A percentile compares a stretch with the other conserved stretches of the same genome.
phyloP scores from a whole-genome alignment of 2,113 vertebrate genomes.

The Gracilinanus agilis region DNA sequence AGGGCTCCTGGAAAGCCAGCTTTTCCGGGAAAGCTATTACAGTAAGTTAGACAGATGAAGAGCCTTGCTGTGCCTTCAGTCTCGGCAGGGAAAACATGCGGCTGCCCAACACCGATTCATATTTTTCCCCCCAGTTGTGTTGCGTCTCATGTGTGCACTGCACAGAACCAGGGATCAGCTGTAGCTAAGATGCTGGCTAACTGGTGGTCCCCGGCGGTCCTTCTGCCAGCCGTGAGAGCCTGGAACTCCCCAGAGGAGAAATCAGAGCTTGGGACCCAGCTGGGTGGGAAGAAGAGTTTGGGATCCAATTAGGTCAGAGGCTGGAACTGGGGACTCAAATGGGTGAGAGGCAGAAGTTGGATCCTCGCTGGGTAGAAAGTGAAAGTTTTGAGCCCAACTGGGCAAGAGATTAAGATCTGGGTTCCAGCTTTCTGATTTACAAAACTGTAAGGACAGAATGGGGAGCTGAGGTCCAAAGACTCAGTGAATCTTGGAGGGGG shows the following conservation, averaged over 20 bases:
- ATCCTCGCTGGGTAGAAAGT: not conserved
- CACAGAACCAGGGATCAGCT: not conserved
- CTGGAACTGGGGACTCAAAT: not conserved
- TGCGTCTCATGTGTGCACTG: fast-evolving
- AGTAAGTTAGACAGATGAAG: not conserved
- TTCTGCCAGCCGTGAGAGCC: not conserved
- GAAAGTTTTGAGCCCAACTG: not conserved
- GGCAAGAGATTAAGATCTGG: not conserved
- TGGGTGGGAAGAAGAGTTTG: too few species aligned
- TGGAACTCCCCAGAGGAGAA: not conserved
- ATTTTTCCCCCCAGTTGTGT: not conserved
- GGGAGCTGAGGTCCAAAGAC: not conserved
- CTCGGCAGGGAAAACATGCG: not conserved
- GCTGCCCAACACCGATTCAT: not conserved
- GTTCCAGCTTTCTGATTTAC: not conserved
- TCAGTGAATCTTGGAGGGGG: not conserved
- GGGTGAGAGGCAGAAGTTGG: too few species aligned
- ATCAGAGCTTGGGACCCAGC: not conserved
- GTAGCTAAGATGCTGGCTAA: not conserved
- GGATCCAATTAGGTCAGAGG: not conserved
- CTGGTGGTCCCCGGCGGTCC: not conserved
- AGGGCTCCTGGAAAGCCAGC: not conserved
- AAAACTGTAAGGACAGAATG: not conserved
- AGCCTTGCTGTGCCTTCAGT: not conserved
- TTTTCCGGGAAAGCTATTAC: not conserved